These are phyloP conservation scores for Lethenteron camtschaticum DNA, from an alignment of 2,113 vertebrate genomes.

Conservation along the genomic window DNA sequence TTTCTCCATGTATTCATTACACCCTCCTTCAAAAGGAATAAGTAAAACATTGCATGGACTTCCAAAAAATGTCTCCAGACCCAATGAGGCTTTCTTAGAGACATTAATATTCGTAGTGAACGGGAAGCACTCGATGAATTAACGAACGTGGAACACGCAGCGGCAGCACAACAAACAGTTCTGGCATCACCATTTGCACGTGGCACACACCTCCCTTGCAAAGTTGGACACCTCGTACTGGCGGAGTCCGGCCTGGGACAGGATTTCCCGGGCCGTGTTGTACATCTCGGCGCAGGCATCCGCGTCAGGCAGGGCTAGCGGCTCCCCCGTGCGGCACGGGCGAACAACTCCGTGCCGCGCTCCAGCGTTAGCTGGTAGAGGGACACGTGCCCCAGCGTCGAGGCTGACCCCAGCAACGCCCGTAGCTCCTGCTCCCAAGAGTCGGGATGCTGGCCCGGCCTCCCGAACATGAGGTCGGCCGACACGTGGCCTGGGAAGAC, in stretches of 20 bases:
- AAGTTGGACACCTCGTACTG: constrained; percentile 93
- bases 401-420: constrained; percentile 17
- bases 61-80: too few relatives aligned
- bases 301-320: constrained; percentile 19
- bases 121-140: too few relatives aligned
- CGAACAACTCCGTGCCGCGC: constrained; percentile 46
- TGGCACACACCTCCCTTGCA: constrained; percentile 35
- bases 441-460: constrained; percentile 33
- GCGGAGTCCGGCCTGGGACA: constrained; percentile 31
- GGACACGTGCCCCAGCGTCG: constrained; percentile 57
- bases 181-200: not conserved
- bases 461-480: constrained; percentile 55
- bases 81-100: too few relatives aligned
- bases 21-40: too few relatives aligned
- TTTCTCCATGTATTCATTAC: too few relatives aligned
- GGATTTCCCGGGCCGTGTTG: constrained; percentile 20
- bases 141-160: too few relatives aligned
- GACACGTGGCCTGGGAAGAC: constrained; percentile 52
- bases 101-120: too few relatives aligned
- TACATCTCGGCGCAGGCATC: constrained; percentile 56
- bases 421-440: constrained; percentile 35
- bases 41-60: too few relatives aligned
- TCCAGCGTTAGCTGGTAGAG: constrained; percentile 79
- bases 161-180: too few relatives aligned
- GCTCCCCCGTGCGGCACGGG: constrained; percentile 20